Evolutionary conservation across 2,797 vertebrate genomes (phyloP), one percentile per base, ranked within the genome.

Genomic region (Adrianichthys oophorus): DNA sequence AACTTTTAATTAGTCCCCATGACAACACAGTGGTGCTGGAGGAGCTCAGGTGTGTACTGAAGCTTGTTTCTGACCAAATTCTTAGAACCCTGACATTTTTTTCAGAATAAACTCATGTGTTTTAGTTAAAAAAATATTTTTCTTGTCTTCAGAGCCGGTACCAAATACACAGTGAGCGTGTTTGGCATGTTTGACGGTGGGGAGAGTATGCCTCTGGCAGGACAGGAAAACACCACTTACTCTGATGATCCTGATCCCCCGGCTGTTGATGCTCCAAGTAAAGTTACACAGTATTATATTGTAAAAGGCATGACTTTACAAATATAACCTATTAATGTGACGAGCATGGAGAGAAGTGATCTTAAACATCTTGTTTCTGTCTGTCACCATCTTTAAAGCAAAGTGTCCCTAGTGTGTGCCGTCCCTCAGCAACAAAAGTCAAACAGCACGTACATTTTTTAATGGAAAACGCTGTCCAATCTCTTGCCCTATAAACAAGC

Each of bases 21-120:
- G 97, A 99, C 91, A 98, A 96, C 89, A 98, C 97, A 0, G 94
- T 99, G 52, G 96, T 99, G 52, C 83, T 99, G 63, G 98, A 98
- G 71, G 97, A 99, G 76, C 94, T 99, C 62, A 97, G 96, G 97
- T 98, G 92, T 4, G 80, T 68, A 12, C 1, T 37, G 10, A 37
- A 37, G 10, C 32, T 37, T 2, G 10, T 37, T 37, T 37, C 10
- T 37, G 32, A 12, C 32, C 3, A 37, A 37, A 37, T 12, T 3
- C 32, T 37, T 2, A 37, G 32, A 37, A 37, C 13, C 10, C 43
- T 43, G 2, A 56, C 5, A 14, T 17, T 50, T 21, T 21, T 1
- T 7, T 29, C 32, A 50, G 0, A 18, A 16, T 41, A 14, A 18
- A 76, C 15, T 52, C 52, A 5, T 3, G 6, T 3, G 3, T 56